These are phyloP conservation scores for Yponomeuta cagnagella DNA, from an alignment of 2,888 invertebrate genomes.

Conservation along the genomic window DNA sequence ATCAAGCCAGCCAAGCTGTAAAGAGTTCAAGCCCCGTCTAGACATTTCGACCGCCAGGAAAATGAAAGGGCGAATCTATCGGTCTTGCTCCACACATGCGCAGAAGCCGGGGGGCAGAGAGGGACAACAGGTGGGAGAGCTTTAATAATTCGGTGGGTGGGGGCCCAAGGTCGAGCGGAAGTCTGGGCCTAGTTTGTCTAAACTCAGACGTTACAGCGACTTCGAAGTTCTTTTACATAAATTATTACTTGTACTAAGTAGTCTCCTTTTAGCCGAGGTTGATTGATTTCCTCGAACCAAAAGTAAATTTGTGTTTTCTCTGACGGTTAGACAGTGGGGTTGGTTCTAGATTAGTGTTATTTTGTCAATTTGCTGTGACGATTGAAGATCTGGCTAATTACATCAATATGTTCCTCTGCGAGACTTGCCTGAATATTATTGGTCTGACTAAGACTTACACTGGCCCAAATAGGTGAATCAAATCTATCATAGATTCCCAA, in stretches of 20 bases:
- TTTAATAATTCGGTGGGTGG: conserved; percentile 40
- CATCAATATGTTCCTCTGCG: too few relatives aligned
- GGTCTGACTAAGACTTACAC: too few relatives aligned
- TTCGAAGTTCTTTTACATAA: not conserved
- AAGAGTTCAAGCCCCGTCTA: conserved; percentile 71
- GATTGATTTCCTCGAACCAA: not conserved
- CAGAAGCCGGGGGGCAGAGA: conserved; percentile 38
- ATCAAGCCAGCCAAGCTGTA: conserved; percentile 28
- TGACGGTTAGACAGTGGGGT: too few relatives aligned
- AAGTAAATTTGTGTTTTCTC: not conserved
- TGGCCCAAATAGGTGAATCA: too few relatives aligned
- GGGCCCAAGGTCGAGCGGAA: conserved; percentile 68
- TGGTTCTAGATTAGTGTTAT: too few relatives aligned
- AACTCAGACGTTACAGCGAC: conserved; percentile 10
- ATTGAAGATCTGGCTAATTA: too few relatives aligned
- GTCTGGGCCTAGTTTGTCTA: conserved; percentile 19
- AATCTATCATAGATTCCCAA: too few relatives aligned
- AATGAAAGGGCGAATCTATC: conserved; percentile 45
- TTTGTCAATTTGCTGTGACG: too few relatives aligned
- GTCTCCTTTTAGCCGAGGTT: not conserved
- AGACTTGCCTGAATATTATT: too few relatives aligned
- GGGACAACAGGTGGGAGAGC: conserved; percentile 60
- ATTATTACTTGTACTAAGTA: not conserved
- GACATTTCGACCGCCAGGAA: conserved; percentile 64
- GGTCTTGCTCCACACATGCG: conserved; percentile 63